Evolutionary conservation across 2,113 vertebrate species (phyloP).

Genomic region (Gymnorhina tibicen): DNA sequence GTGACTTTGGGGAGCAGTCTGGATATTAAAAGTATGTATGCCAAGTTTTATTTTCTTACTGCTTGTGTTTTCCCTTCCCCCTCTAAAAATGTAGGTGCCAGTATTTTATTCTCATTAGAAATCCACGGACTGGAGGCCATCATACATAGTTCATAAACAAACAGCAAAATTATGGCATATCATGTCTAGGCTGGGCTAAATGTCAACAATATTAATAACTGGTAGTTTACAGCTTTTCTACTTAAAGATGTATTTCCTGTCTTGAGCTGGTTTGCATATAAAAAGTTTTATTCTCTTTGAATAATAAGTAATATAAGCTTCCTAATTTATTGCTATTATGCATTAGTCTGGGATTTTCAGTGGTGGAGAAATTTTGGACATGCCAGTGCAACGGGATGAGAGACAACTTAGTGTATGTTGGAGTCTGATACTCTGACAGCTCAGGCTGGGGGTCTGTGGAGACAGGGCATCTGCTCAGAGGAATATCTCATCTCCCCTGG

Average conservation of each 20-base stretch:
- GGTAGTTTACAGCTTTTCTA: constrained; percentile 1
- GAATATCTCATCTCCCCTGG: background rate
- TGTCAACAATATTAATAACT: constrained; percentile 31
- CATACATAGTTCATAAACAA: constrained; percentile 32
- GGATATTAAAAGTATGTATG: background rate
- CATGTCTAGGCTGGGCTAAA: constrained; percentile 22
- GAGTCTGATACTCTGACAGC: background rate
- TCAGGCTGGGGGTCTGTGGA: background rate
- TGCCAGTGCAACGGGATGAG: background rate
- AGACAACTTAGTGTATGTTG: background rate
- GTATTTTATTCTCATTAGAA: constrained; percentile 13
- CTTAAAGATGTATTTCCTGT: background rate
- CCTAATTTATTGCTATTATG: background rate
- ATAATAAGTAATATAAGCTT: background rate
- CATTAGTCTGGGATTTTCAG: background rate
- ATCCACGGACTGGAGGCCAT: background rate
- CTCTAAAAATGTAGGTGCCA: background rate
- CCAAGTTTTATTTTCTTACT: background rate
- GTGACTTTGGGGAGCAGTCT: background rate
- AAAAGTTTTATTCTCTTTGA: background rate
- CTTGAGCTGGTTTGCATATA: constrained; percentile 4
- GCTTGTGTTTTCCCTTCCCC: background rate
- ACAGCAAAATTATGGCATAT: constrained; percentile 38
- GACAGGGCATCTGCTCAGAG: background rate
- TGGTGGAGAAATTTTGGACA: background rate